phyloP scores from a whole-genome alignment of 2,797 vertebrate genomes.

The Acipenser transmontanus region DNA sequence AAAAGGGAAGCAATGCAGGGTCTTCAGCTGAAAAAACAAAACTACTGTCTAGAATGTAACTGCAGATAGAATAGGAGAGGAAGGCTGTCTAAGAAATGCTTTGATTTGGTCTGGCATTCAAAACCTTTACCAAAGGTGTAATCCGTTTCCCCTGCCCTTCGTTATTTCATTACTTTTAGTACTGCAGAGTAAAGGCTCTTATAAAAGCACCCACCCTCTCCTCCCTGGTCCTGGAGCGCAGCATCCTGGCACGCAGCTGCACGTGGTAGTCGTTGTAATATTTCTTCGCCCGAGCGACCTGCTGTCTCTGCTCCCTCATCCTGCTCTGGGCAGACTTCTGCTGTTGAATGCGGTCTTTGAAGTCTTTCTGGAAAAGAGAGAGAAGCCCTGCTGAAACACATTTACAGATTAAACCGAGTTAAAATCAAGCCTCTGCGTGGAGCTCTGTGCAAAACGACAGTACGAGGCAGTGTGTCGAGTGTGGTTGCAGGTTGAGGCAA shows the following conservation, averaged over 20 bases:
- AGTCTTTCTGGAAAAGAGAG: slow-evolving; percentile 53
- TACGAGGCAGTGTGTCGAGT: neutral
- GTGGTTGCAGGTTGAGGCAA: too few species aligned
- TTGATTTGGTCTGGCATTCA: neutral
- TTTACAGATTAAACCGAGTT: neutral
- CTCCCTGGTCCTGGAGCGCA: slow-evolving; percentile 78
- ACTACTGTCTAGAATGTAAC: too few species aligned
- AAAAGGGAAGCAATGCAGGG: too few species aligned
- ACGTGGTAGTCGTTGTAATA: slow-evolving; percentile 81
- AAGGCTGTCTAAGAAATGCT: neutral
- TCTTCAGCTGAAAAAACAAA: too few species aligned
- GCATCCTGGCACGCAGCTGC: slow-evolving; percentile 77
- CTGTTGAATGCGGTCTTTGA: slow-evolving; percentile 69
- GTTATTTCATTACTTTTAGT: neutral
- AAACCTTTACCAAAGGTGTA: too few species aligned
- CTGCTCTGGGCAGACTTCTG: slow-evolving; percentile 75
- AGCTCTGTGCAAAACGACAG: neutral
- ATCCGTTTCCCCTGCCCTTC: too few species aligned
- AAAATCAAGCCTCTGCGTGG: neutral
- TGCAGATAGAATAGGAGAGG: too few species aligned
- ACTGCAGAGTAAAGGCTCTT: too few species aligned
- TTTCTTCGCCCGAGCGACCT: slow-evolving; percentile 72
- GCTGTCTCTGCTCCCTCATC: slow-evolving; percentile 76
- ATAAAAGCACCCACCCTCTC: slow-evolving; percentile 63
- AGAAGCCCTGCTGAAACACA: slow-evolving; percentile 58